Conservation (phyloP, 2,888 invertebrate species). For the Orgyia antiqua region DNA sequence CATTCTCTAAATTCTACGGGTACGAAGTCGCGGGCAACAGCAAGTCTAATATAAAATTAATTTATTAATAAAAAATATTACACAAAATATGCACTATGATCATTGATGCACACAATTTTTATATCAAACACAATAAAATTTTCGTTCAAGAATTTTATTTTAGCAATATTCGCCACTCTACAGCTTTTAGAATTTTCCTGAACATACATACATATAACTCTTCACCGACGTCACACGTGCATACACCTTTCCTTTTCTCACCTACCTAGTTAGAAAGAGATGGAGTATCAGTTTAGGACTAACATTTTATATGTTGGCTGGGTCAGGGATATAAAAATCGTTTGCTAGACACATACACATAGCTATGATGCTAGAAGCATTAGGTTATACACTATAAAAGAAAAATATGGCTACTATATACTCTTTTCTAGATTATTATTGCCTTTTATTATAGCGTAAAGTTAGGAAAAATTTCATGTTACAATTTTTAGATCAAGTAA, state of each 20-base stretch:
- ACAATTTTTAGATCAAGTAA: too few species aligned
- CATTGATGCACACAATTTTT: too few species aligned
- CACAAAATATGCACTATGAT: too few species aligned
- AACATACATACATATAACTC: slow-evolving; percentile 55
- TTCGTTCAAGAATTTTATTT: too few species aligned
- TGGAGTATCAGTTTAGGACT: slow-evolving; percentile 58
- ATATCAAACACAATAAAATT: too few species aligned
- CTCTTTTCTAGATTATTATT: slow-evolving; percentile 43
- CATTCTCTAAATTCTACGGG: too few species aligned
- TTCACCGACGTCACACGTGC: slow-evolving; percentile 63
- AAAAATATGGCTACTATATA: slow-evolving; percentile 57
- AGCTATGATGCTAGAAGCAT: slow-evolving; percentile 45
- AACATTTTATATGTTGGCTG: slow-evolving; percentile 78
- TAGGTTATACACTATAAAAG: slow-evolving; percentile 63
- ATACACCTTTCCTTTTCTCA: slow-evolving; percentile 43
- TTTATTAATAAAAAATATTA: too few species aligned
- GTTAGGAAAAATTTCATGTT: not conserved
- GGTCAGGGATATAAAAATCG: slow-evolving; percentile 79
- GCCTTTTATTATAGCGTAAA: slow-evolving; percentile 8
- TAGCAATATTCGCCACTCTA: slow-evolving; percentile 46
- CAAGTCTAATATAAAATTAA: too few species aligned
- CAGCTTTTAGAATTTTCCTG: slow-evolving; percentile 34
- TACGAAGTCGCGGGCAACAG: too few species aligned
- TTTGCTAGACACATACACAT: slow-evolving; percentile 61
- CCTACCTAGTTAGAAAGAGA: slow-evolving; percentile 45